Evolutionary conservation across 1,140 invertebrate species (phyloP).

Genomic region (Spodoptera frugiperda): DNA sequence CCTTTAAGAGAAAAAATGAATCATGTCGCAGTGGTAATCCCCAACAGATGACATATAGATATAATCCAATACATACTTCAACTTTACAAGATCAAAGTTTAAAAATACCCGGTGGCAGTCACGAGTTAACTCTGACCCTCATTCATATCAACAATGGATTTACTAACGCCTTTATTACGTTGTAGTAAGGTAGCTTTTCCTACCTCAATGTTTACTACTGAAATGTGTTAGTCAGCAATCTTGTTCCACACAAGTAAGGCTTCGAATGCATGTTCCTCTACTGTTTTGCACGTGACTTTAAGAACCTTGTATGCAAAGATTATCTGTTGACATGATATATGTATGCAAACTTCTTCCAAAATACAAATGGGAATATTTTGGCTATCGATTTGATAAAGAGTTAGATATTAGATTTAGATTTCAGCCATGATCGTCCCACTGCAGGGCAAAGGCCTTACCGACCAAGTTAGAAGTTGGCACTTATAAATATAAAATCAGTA

Average conservation of each 20-base stretch:
- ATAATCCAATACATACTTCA: background rate
- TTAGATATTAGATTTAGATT: too few relatives aligned
- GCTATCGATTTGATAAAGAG: too few relatives aligned
- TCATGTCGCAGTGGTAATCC: too few relatives aligned
- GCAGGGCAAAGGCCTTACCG: too few relatives aligned
- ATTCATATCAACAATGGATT: background rate
- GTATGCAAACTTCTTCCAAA: background rate
- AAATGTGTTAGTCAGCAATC: background rate
- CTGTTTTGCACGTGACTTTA: conserved; percentile 10
- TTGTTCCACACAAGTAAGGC: conserved; percentile 38
- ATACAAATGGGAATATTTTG: too few relatives aligned
- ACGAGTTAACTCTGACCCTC: conserved; percentile 18
- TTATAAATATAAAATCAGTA: too few relatives aligned
- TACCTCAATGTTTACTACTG: too few relatives aligned
- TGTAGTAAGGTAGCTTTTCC: too few relatives aligned
- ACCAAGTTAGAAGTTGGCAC: too few relatives aligned
- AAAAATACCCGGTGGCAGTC: background rate
- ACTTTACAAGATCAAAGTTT: conserved; percentile 24
- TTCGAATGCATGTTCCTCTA: conserved; percentile 26
- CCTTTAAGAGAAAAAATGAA: too few relatives aligned
- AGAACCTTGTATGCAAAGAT: conserved; percentile 13
- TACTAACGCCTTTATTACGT: background rate
- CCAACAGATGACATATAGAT: background rate
- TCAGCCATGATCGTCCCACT: too few relatives aligned
- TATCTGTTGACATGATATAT: background rate